Evolutionary conservation across 2,797 vertebrate species (phyloP), one percentile per base, ranked within the genome.

Genomic region (Triplophysa yarkandensis): DNA sequence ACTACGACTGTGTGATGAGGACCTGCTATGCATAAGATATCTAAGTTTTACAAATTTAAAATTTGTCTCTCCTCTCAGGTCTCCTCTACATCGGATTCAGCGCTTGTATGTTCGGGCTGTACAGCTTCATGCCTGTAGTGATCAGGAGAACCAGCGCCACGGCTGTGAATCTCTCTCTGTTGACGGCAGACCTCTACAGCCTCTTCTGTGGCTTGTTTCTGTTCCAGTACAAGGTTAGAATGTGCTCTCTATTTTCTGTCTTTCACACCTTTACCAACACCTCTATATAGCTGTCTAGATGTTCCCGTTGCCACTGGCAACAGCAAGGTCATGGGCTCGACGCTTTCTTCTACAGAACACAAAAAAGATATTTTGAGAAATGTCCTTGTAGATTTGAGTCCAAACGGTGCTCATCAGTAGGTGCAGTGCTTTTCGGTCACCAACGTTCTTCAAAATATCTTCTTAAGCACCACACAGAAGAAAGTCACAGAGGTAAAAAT

Each of bases 91-190:
- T 95, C 0, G 94, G 93, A 65, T 98, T 97, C 78, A 96, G 94
- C 10, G 94, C 93, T 87, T 98, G 96, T 86, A 98, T 98, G 96
- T 98, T 98, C 77, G 90, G 93, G 77, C 93, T 98, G 60, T 98
- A 98, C 87, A 97, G 95, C 88, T 96, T 98, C 78, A 96, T 97
- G 95, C 96, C 96, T 0, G 90, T 98, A 52, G 95, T 98, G 81
- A 93, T 98, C 68, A 96, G 94, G 87, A 94, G 94, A 87, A 98
- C 94, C 23, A 97, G 96, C 1, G 96, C 96, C 80, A 92, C 95
- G 34, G 93, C 95, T 0, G 95, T 98, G 87, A 98, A 95, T 81
- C 94, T 98, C 55, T 96, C 95, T 60, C 88, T 97, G 21, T 93
- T 98, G 83, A 98, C 96, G 0, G 95, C 96, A 2, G 95, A 98